Base-by-base conservation (phyloP, 2,113 vertebrate genomes). In the Osmerus eperlanus region DNA sequence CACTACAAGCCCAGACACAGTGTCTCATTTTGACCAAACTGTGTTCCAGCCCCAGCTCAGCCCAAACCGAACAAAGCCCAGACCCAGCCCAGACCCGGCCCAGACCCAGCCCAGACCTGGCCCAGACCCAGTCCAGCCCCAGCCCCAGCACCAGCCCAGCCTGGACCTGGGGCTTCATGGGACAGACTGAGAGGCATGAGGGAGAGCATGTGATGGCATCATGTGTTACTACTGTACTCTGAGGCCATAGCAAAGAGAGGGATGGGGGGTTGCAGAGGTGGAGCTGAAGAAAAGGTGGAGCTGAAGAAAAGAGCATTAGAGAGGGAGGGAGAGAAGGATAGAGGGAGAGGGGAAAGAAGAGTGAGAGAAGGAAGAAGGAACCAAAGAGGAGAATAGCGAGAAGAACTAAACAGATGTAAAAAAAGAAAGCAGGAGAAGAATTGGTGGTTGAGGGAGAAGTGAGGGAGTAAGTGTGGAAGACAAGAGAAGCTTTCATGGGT, bases 171-270 rank as follows among this genome's bases (percentile, higher is more conserved):
- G 25, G 25, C 25, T 28, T 28, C 25, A 28, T 28, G 25, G 25
- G 53, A 55, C 75, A 73, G 74, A 71, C 74, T 64, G 76, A 71
- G 73, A 83, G 76, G 58, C 67, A 68, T 72, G 64, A 67, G 51
- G 78, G 63, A 65, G 64, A 60, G 73, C 79, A 81, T 84, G 83
- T 81, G 81, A 81, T 75, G 68, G 79, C 62, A 80, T 78, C 78
- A 66, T 63, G 60, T 84, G 84, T 83, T 72, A 75, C 67, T 72
- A 70, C 80, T 65, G 74, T 12, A 23, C 6, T 58, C 69, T 53
- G 8, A 23, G 13, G 51, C n/a, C 21, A 65, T 60, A 51, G 72
- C 21, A 13, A 12, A 61, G 23, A 16, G 63, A 65, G 23, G n/a
- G 21, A 63, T 55, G 54, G 18, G 18, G 54, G 15, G 11, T 13